phyloP scores from a whole-genome alignment of 2,888 invertebrate genomes.

The Epsilonema sp. region DNA sequence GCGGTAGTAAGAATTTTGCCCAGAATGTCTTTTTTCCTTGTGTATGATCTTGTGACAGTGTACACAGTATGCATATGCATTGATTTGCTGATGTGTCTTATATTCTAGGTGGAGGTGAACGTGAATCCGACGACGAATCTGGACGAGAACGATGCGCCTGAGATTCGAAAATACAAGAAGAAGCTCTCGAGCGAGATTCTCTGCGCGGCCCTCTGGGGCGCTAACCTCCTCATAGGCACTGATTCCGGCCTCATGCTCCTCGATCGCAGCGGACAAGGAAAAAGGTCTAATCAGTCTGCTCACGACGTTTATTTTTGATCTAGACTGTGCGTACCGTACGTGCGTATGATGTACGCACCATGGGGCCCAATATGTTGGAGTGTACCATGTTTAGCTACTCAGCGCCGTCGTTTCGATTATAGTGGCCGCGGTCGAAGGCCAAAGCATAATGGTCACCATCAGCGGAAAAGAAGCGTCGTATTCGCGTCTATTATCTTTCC shows the following conservation, averaged over 20 bases:
- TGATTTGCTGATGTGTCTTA: too few species aligned
- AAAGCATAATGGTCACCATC: constrained; percentile 97
- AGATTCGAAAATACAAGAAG: constrained; percentile 98
- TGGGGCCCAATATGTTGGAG: too few species aligned
- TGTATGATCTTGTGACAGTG: too few species aligned
- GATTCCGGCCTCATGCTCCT: constrained; percentile 95
- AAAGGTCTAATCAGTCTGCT: constrained; percentile 35
- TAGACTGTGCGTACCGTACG: too few species aligned
- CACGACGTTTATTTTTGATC: neutral
- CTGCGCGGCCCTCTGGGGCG: constrained; percentile 97
- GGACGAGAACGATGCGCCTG: constrained; percentile 58
- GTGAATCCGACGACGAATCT: constrained; percentile 19
- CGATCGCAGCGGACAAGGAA: constrained; percentile 95
- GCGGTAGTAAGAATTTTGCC: too few species aligned
- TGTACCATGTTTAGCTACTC: too few species aligned
- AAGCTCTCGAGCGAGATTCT: constrained; percentile 96
- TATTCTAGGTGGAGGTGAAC: constrained; percentile 18
- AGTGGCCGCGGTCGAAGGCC: constrained; percentile 99
- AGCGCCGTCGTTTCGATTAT: constrained; percentile 91
- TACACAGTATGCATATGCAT: too few species aligned
- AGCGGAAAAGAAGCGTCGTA: constrained; percentile 96
- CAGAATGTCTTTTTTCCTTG: too few species aligned
- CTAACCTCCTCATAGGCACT: constrained; percentile 92
- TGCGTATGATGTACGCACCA: too few species aligned
- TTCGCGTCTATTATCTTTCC: constrained; percentile 93